Evolutionary conservation across 2,888 invertebrate species (phyloP).

Genomic region (Platypus cylindrus): DNA sequence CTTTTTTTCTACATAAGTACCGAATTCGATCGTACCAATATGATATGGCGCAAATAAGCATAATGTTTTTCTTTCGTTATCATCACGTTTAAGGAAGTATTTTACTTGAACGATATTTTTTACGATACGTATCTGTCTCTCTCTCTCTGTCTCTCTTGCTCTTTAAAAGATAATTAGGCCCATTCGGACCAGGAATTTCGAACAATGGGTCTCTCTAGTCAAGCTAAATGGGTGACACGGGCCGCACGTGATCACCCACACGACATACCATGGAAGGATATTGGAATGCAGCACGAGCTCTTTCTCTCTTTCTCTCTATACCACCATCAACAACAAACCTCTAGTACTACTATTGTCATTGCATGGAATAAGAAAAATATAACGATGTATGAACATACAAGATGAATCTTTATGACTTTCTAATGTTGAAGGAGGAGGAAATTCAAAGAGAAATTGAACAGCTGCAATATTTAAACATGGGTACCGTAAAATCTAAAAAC

Average conservation of each 20-base stretch:
- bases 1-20: too few species aligned
- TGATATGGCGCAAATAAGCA: slow-evolving; percentile 12
- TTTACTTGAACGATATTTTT: slow-evolving; percentile 14
- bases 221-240: slow-evolving; percentile 13
- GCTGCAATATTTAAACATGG: too few species aligned
- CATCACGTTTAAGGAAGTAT: slow-evolving; percentile 16
- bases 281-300: slow-evolving; percentile 14
- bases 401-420: too few species aligned
- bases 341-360: too few species aligned
- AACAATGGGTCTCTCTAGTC: slow-evolving; percentile 14
- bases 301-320: too few species aligned
- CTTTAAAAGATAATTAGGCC: slow-evolving; percentile 14
- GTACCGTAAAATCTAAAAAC: too few species aligned
- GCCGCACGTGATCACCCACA: slow-evolving; percentile 16
- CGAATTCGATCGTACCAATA: slow-evolving; percentile 13
- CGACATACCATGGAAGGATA: slow-evolving; percentile 12
- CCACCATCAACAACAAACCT: too few species aligned
- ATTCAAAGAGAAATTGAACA: too few species aligned
- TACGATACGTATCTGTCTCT: slow-evolving; percentile 12
- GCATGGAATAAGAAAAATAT: too few species aligned
- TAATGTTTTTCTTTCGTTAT: slow-evolving; percentile 15
- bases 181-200: slow-evolving; percentile 14
- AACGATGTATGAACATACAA: too few species aligned
- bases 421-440: too few species aligned
- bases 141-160: too few species aligned